Percentiles rank a stretch among this genome's conserved stretches.
Conservation (phyloP, 2,797 vertebrate species). For the Spheniscus humboldti region DNA sequence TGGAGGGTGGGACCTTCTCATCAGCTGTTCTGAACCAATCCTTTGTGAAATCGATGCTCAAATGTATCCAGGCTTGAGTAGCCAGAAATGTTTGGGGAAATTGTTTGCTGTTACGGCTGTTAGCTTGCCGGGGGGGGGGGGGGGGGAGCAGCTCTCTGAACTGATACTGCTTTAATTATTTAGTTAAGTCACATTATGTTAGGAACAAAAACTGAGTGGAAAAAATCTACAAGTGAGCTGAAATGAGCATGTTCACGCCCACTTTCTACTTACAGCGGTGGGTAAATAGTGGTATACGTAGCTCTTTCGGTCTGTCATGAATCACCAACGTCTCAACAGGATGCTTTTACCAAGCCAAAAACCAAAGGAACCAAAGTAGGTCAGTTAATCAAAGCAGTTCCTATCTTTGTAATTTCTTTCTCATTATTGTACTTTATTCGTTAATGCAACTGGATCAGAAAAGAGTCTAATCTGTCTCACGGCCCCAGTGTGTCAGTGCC, state of each 20-base stretch:
- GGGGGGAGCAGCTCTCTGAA: not conserved
- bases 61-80: not conserved
- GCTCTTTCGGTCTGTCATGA: not conserved
- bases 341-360: not conserved
- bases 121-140: not conserved
- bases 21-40: not conserved
- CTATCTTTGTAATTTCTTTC: constrained; percentile 50
- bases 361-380: constrained; percentile 37
- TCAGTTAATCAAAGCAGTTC: constrained; percentile 45
- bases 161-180: constrained; percentile 10
- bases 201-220: not conserved
- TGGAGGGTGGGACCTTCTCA: not conserved
- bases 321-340: not conserved
- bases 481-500: not conserved
- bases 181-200: not conserved
- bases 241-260: not conserved
- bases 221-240: not conserved
- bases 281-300: not conserved
- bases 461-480: not conserved
- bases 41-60: not conserved
- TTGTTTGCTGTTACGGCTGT: not conserved
- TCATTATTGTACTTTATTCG: constrained; percentile 14
- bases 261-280: not conserved
- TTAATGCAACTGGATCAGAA: not conserved
- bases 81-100: not conserved